Conservation (phyloP, 2,888 invertebrate genomes). For the Tachystola acroxantha region DNA sequence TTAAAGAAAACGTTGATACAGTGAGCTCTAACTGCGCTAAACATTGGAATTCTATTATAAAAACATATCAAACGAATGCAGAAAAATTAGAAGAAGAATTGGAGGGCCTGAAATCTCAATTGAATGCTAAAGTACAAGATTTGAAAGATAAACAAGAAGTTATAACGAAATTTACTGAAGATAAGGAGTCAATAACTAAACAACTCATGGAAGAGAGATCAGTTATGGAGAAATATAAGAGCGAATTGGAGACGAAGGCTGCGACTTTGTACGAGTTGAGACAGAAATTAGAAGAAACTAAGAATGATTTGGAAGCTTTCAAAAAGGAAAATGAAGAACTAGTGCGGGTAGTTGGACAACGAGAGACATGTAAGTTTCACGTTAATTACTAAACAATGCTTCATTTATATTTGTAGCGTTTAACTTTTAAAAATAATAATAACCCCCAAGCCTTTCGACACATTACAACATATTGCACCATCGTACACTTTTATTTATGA, state of each 20-base stretch:
- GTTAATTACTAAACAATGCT: not conserved
- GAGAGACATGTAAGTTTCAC: constrained; percentile 50
- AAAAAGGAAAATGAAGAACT: constrained; percentile 50
- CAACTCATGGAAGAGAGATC: constrained; percentile 38
- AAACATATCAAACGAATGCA: not conserved
- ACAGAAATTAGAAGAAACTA: constrained; percentile 26
- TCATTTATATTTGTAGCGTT: not conserved
- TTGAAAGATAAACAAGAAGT: constrained; percentile 16
- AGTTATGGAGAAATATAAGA: constrained; percentile 27
- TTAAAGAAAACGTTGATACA: constrained; percentile 11
- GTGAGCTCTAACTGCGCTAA: constrained; percentile 1
- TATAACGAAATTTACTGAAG: constrained; percentile 24
- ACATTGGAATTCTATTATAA: not conserved
- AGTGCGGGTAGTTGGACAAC: constrained; percentile 39
- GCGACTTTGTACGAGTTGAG: constrained; percentile 25
- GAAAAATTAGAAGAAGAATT: constrained; percentile 27
- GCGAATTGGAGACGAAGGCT: constrained; percentile 26
- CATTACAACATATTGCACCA: no score
- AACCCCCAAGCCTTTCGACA: no score
- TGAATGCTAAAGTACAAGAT: not conserved
- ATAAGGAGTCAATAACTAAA: constrained; percentile 35
- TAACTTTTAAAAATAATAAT: not conserved
- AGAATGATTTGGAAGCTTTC: constrained; percentile 26
- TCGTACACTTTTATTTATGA: no score
- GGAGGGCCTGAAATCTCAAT: constrained; percentile 15